A percentile compares a stretch with the other conserved stretches of the same genome.
Conservation (phyloP, 2,888 invertebrate genomes). For the Hyles lineata region DNA sequence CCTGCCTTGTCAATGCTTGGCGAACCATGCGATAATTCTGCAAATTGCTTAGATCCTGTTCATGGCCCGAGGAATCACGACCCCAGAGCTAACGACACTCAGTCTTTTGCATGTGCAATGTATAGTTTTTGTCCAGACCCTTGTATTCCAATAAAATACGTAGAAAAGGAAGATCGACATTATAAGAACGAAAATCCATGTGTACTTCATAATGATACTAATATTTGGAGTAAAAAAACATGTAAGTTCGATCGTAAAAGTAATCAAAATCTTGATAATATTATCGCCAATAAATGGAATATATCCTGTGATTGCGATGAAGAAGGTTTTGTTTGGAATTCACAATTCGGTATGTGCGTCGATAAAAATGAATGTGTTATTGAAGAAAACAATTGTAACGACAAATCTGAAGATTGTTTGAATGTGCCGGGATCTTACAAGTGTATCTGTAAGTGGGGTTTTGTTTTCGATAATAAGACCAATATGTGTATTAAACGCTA, state of each 20-base stretch:
- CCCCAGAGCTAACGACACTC: slow-evolving; percentile 82
- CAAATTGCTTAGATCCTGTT: slow-evolving; percentile 79
- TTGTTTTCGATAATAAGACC: slow-evolving; percentile 50
- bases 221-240: slow-evolving; percentile 27
- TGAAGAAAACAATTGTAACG: slow-evolving; percentile 67
- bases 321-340: slow-evolving; percentile 83
- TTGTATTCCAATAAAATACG: slow-evolving; percentile 84
- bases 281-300: slow-evolving; percentile 86
- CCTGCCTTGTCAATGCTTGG: slow-evolving; percentile 80
- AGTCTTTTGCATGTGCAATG: slow-evolving; percentile 84
- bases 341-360: slow-evolving; percentile 86
- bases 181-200: slow-evolving; percentile 81
- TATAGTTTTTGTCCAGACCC: slow-evolving; percentile 89
- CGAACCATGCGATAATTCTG: slow-evolving; percentile 86
- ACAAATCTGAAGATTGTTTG: slow-evolving; percentile 78
- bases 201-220: slow-evolving; percentile 59
- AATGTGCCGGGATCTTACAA: slow-evolving; percentile 81
- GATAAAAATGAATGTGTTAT: slow-evolving; percentile 86
- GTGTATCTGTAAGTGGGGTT: slow-evolving; percentile 83
- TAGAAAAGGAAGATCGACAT: slow-evolving; percentile 71
- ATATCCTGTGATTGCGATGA: slow-evolving; percentile 83
- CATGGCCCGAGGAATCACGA: slow-evolving; percentile 78
- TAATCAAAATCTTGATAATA: slow-evolving; percentile 76
- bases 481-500: slow-evolving; percentile 42
- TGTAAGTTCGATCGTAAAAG: slow-evolving; percentile 64